These are phyloP conservation scores for Amphiprion clarkii DNA, from an alignment of 2,797 vertebrate genomes.

Conservation along the genomic window DNA sequence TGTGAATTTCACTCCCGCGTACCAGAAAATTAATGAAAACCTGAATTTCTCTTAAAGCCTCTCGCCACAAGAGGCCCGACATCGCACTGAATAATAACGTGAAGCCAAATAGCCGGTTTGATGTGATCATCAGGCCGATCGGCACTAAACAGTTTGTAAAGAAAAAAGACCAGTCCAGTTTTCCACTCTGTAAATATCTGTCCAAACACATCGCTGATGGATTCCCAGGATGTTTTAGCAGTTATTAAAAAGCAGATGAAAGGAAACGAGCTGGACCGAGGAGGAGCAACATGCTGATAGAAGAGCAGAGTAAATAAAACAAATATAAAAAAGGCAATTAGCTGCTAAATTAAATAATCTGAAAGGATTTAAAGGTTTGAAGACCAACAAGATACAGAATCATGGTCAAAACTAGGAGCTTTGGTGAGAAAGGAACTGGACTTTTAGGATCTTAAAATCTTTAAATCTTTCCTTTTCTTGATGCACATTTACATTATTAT, in stretches of 20 bases:
- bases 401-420: no score
- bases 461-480: no score
- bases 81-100: background rate
- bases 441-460: no score
- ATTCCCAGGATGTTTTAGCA: background rate
- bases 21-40: no score
- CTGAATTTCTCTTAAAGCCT: no score
- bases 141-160: background rate
- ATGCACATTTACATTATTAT: no score
- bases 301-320: background rate
- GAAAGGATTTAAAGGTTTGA: no score
- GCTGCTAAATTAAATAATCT: background rate
- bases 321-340: background rate
- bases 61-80: background rate
- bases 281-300: background rate
- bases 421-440: no score
- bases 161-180: background rate
- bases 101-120: background rate
- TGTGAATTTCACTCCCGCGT: no score
- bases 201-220: background rate
- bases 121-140: slow-evolving; percentile 4
- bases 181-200: background rate
- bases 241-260: slow-evolving; percentile 18
- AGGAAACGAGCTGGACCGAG: background rate
- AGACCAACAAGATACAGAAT: no score